Conservation (phyloP, 2,113 vertebrate species). For the Muntiacus muntjak region DNA sequence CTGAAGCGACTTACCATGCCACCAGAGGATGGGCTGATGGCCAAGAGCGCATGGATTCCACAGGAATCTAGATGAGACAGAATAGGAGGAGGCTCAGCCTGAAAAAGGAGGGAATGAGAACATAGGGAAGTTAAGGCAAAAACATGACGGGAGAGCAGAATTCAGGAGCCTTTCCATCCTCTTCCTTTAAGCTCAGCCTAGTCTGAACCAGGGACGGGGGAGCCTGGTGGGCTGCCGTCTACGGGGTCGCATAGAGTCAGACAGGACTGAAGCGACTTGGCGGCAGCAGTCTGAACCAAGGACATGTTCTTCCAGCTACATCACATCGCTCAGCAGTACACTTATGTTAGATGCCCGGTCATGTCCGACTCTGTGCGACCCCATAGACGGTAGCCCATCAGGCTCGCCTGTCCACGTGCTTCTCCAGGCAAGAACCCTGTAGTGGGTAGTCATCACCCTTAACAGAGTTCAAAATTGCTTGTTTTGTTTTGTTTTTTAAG, state of each 20-base stretch:
- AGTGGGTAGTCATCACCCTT: neutral
- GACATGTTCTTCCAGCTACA: neutral
- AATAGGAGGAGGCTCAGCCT: neutral
- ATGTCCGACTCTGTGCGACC: fast-evolving
- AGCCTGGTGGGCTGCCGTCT: no score
- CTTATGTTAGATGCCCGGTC: neutral
- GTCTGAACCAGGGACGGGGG: neutral
- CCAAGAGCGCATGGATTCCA: fast-evolving
- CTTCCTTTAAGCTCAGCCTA: neutral
- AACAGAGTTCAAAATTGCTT: neutral
- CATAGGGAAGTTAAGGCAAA: neutral
- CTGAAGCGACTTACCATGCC: neutral
- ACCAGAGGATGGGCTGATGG: neutral
- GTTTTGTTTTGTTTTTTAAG: neutral
- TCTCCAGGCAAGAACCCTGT: neutral
- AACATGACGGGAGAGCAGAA: neutral
- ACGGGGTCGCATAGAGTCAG: no score
- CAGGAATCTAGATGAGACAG: neutral
- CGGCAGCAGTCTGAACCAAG: neutral
- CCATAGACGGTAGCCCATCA: neutral
- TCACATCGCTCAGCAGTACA: neutral
- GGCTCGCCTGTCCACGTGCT: neutral
- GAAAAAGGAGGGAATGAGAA: neutral
- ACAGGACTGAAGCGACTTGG: no score
- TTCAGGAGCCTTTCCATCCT: neutral